A percentile compares a stretch with the other conserved stretches of the same genome.
Evolutionary conservation across 2,888 invertebrate genomes (phyloP).

Genomic region (Tiliacea aurago): DNA sequence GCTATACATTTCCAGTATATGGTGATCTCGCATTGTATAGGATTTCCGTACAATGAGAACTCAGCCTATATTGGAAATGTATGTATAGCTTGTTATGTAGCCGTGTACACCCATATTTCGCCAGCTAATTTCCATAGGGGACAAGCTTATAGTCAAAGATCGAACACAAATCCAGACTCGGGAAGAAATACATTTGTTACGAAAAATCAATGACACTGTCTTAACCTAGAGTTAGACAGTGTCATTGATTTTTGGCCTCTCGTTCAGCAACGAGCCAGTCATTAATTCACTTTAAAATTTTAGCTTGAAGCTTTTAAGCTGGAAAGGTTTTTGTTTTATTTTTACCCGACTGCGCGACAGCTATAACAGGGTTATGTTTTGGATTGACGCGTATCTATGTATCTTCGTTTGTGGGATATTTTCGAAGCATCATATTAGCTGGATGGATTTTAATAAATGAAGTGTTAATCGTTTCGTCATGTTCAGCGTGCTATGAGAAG

Average conservation of each 20-base stretch:
- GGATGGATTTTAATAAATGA: not conserved
- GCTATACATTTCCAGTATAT: too few species aligned
- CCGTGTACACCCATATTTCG: not conserved
- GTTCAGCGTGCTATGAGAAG: too few species aligned
- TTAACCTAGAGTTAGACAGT: too few species aligned
- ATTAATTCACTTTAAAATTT: not conserved
- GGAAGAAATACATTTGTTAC: not conserved
- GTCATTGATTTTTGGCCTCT: too few species aligned
- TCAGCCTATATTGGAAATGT: too few species aligned
- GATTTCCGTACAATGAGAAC: too few species aligned
- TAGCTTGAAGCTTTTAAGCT: not conserved
- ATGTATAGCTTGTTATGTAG: too few species aligned
- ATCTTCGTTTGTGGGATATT: not conserved
- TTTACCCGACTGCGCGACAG: not conserved
- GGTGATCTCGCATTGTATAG: too few species aligned
- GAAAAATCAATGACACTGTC: not conserved
- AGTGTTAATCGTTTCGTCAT: not conserved
- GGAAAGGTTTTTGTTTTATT: not conserved
- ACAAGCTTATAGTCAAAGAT: not conserved
- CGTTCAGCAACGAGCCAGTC: not conserved
- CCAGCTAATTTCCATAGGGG: not conserved
- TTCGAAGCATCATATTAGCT: too few species aligned
- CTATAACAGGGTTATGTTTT: not conserved
- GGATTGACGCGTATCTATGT: too few species aligned
- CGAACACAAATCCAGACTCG: not conserved